Evolutionary conservation across 2,888 invertebrate genomes (phyloP).

Genomic region (Diaperis boleti): DNA sequence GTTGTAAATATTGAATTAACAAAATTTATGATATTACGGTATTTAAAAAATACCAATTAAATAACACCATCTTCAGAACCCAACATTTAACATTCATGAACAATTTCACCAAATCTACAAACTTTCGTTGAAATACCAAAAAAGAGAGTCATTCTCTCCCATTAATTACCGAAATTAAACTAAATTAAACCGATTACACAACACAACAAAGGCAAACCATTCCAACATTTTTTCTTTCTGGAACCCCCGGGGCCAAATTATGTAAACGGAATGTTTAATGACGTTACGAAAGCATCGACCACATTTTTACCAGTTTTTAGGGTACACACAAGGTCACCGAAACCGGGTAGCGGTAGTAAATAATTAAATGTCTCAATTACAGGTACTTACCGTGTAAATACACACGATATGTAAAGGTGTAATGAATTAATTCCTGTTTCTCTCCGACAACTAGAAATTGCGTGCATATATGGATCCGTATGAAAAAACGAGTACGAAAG

Average conservation of each 20-base stretch:
- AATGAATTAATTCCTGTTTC: not conserved
- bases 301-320: slow-evolving; percentile 14
- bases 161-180: not conserved
- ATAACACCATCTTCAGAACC: too few relatives aligned
- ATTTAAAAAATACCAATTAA: too few relatives aligned
- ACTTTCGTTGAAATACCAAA: not conserved
- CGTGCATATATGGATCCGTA: not conserved
- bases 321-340: slow-evolving; percentile 15
- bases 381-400: not conserved
- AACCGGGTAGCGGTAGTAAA: too few relatives aligned
- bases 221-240: not conserved
- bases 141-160: slow-evolving; percentile 5
- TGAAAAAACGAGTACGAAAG: slow-evolving; percentile 4
- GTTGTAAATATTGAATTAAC: too few relatives aligned
- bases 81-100: too few relatives aligned
- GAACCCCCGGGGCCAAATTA: slow-evolving; percentile 10
- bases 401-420: slow-evolving; percentile 1
- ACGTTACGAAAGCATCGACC: slow-evolving; percentile 8
- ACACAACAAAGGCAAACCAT: not conserved
- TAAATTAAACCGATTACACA: too few relatives aligned
- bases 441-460: not conserved
- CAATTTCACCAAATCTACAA: slow-evolving; percentile 9
- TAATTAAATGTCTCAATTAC: not conserved
- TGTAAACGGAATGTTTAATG: slow-evolving; percentile 21
- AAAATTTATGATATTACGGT: too few relatives aligned